These are phyloP conservation scores for Phymanthus crucifer DNA, from an alignment of 92 coral and sea anemone species.

Conservation along the genomic window DNA sequence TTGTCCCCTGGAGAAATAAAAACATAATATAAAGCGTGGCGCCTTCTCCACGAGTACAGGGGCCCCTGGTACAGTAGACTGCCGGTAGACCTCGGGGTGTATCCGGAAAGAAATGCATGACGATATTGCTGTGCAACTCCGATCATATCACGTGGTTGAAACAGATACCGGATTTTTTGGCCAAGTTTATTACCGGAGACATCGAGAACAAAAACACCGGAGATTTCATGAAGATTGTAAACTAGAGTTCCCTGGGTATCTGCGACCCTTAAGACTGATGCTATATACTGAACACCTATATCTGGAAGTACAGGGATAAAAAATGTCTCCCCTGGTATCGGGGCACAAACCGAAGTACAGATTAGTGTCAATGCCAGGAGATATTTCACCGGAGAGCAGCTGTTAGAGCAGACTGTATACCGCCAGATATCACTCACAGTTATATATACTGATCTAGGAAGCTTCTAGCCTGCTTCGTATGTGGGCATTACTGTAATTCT, in stretches of 20 bases:
- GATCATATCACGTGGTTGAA: neutral
- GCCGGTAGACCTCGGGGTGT: neutral
- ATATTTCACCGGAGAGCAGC: too few relatives aligned
- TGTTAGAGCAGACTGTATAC: too few relatives aligned
- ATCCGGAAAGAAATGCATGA: neutral
- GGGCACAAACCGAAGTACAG: too few relatives aligned
- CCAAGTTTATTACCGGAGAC: neutral
- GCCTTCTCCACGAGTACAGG: neutral
- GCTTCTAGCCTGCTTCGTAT: too few relatives aligned
- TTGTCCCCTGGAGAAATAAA: neutral
- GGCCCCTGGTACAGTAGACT: neutral
- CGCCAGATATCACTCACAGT: too few relatives aligned
- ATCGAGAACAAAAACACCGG: neutral
- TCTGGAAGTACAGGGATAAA: too few relatives aligned
- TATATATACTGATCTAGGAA: too few relatives aligned
- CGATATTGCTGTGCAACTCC: too few relatives aligned
- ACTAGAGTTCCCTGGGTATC: neutral
- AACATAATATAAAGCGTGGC: neutral
- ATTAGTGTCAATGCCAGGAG: too few relatives aligned
- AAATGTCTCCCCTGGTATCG: too few relatives aligned
- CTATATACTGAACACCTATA: too few relatives aligned
- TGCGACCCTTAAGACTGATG: too few relatives aligned
- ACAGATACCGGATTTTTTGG: neutral
- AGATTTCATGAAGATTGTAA: neutral
- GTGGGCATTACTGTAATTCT: neutral